Conservation (phyloP, 2,113 vertebrate genomes). For the Dasypus novemcinctus region DNA sequence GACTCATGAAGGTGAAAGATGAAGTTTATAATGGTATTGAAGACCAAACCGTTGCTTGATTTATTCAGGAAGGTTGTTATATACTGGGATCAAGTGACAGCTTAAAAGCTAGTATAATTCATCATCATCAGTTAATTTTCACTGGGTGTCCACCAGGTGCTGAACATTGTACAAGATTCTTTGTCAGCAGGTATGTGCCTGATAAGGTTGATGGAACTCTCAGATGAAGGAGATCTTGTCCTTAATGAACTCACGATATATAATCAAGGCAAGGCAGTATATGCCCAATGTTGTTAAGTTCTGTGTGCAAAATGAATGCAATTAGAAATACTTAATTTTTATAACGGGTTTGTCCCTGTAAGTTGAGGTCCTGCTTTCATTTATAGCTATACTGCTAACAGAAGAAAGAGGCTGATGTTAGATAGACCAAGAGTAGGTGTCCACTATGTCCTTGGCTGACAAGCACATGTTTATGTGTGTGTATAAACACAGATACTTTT, state of each 20-base stretch:
- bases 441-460: not conserved
- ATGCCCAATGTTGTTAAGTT: not conserved
- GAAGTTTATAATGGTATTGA: constrained; percentile 72
- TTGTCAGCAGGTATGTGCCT: constrained; percentile 53
- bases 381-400: not conserved
- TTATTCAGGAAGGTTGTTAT: constrained; percentile 74
- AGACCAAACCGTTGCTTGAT: constrained; percentile 76
- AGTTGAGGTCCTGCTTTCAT: not conserved
- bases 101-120: constrained; percentile 77
- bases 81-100: constrained; percentile 72
- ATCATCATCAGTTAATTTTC: constrained; percentile 75
- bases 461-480: not conserved
- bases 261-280: constrained; percentile 9
- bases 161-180: constrained; percentile 30
- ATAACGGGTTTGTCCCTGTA: not conserved
- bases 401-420: not conserved
- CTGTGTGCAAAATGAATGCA: not conserved
- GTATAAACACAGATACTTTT: not conserved
- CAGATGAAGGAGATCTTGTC: not conserved
- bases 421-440: not conserved
- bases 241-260: not conserved
- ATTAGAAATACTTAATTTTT: constrained; percentile 12
- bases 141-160: constrained; percentile 66
- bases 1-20: constrained; percentile 64
- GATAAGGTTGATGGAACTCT: constrained; percentile 57